phyloP scores from a whole-genome alignment of 2,797 vertebrate genomes.

The Mormyrops attenuatus region DNA sequence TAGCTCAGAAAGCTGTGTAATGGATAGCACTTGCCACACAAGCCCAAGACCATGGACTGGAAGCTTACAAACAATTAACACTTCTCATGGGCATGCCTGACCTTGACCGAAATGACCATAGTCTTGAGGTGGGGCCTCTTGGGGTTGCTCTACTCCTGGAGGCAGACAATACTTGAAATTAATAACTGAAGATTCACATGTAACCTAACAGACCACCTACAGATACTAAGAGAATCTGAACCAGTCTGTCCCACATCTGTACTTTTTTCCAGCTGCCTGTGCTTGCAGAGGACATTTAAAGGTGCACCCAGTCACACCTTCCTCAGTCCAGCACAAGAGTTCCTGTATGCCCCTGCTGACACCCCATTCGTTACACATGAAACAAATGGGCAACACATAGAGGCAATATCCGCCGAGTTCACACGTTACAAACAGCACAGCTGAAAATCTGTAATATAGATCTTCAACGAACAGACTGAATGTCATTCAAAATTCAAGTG shows the following conservation, averaged over 20 bases:
- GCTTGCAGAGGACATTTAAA: background rate
- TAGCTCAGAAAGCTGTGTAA: background rate
- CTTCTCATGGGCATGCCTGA: background rate
- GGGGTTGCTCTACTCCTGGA: background rate
- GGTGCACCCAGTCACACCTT: background rate
- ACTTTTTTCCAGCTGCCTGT: background rate
- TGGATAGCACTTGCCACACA: background rate
- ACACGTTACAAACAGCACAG: background rate
- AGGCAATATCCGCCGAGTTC: background rate
- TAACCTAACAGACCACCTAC: background rate
- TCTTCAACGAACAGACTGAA: background rate
- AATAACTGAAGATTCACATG: background rate
- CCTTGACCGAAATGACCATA: background rate
- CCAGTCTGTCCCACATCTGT: background rate
- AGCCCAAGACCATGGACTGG: background rate
- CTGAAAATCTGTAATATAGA: background rate
- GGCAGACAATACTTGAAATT: background rate
- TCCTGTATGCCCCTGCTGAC: conserved; percentile 37
- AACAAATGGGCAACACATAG: conserved; percentile 31
- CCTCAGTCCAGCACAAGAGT: conserved; percentile 4
- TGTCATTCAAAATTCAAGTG: background rate
- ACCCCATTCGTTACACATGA: conserved; percentile 30
- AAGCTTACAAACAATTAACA: background rate
- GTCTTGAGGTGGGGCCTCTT: background rate
- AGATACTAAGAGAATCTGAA: background rate